phyloP scores from a whole-genome alignment of 2,888 invertebrate species.

The Calliphora vomitoria region DNA sequence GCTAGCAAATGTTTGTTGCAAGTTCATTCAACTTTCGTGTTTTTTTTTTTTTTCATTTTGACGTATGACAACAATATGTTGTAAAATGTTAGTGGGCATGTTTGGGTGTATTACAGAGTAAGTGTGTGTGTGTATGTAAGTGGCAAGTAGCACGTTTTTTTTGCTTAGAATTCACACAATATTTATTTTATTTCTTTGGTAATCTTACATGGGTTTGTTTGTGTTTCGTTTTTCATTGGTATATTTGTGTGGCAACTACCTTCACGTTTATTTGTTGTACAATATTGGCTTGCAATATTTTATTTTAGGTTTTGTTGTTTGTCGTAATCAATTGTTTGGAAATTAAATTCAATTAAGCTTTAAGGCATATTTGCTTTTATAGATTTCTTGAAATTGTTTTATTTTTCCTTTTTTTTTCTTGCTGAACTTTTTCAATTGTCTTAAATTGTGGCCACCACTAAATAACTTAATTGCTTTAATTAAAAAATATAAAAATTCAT shows the following conservation, averaged over 20 bases:
- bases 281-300: constrained; percentile 46
- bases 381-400: constrained; percentile 42
- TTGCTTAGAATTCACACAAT: constrained; percentile 68
- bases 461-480: constrained; percentile 73
- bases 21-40: constrained; percentile 70
- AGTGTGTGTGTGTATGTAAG: constrained; percentile 44
- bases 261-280: constrained; percentile 48
- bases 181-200: constrained; percentile 66
- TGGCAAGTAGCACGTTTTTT: constrained; percentile 68
- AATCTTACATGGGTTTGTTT: constrained; percentile 22
- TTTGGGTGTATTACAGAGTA: constrained; percentile 49
- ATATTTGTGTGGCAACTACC: constrained; percentile 42
- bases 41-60: constrained; percentile 46
- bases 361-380: constrained; percentile 51
- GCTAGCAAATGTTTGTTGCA: constrained; percentile 65
- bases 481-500: constrained; percentile 52
- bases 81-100: constrained; percentile 63
- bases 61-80: constrained; percentile 73
- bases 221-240: constrained; percentile 1
- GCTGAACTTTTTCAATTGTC: constrained; percentile 55
- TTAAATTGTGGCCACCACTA: constrained; percentile 44
- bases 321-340: constrained; percentile 73
- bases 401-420: neutral
- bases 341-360: constrained; percentile 75
- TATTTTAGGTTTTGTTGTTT: constrained; percentile 40